Evolutionary conservation across 2,888 invertebrate species (phyloP), one percentile per base, ranked within the genome.

Genomic region (Heliconius hortense): DNA sequence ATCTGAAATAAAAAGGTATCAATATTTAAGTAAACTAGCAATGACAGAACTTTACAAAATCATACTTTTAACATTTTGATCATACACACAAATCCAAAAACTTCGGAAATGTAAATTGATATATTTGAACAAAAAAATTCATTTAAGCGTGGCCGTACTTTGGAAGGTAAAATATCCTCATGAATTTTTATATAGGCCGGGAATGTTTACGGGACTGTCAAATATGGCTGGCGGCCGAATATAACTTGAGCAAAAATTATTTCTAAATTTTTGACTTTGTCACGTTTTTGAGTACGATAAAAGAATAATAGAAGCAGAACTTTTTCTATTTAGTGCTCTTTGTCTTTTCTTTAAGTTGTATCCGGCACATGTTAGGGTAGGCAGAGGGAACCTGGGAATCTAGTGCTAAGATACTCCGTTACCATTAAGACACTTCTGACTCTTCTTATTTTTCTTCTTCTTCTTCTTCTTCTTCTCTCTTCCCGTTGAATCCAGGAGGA

Each of bases 131-230:
- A 70, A 74, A 75, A 35, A 74, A 74, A 59, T 60, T 77, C 63
- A 75, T 78, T 79, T 77, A 53, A 75, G 31, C 76, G 70, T 70
- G 3, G 53, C 48, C 70, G 72, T 78, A 78, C 78, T 77, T 78
- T 70, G 66, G 64, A 75, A 79, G 76, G 76, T 77, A 67, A 76
- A 77, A 80, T 77, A 76, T 77, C 79, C 77, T 79, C 78, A 79
- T 81, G 79, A 80, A 80, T 81, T 80, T 81, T 80, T 79, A 81
- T 80, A 80, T 66, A 76, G 77, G 64, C 69, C 73, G 76, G 66
- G 79, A 80, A 81, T 80, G 79, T 81, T 80, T 79, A 77, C 76
- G 78, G 77, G 76, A 67, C 78, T 79, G 73, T 79, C 79, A 78
- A 78, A 78, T 78, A 79, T 79, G 74, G 76, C 77, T 72, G 62